phyloP scores from a whole-genome alignment of 2,797 vertebrate genomes.

The Clarias laeviceps region DNA sequence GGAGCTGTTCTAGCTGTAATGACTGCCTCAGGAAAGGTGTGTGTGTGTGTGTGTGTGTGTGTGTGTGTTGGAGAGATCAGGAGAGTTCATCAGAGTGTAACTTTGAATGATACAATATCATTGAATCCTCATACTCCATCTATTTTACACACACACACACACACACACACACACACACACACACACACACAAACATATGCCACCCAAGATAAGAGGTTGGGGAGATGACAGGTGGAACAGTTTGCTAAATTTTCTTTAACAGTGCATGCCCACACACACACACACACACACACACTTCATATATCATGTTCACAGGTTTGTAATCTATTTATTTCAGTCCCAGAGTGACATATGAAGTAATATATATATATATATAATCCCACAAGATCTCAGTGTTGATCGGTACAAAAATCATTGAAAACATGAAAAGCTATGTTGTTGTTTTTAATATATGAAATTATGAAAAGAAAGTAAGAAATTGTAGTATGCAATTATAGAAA shows the following conservation, averaged over 20 bases:
- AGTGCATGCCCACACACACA: background rate
- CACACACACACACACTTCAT: conserved; percentile 1
- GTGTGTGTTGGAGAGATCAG: conserved; percentile 11
- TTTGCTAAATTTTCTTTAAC: conserved; percentile 18
- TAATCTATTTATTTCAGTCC: background rate
- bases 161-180: conserved; percentile 5
- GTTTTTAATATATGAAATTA: too few species aligned
- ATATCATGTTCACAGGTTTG: background rate
- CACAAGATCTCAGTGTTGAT: background rate
- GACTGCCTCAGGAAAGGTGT: conserved; percentile 36
- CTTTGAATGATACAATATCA: conserved; percentile 30
- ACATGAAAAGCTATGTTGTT: too few species aligned
- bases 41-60: conserved; percentile 13
- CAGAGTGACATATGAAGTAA: background rate
- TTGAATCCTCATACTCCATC: background rate
- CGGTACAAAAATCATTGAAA: background rate
- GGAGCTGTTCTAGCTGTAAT: conserved; percentile 32
- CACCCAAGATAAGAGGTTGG: conserved; percentile 19
- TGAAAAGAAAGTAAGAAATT: too few species aligned
- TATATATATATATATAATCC: too few species aligned
- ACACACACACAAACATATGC: conserved; percentile 1
- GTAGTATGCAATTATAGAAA: too few species aligned
- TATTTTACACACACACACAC: conserved; percentile 1
- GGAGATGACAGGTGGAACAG: conserved; percentile 30
- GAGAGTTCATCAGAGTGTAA: conserved; percentile 26